These are phyloP conservation scores for Bergia sp. DNA, from an alignment of 92 coral and sea anemone genomes.

Conservation along the genomic window DNA sequence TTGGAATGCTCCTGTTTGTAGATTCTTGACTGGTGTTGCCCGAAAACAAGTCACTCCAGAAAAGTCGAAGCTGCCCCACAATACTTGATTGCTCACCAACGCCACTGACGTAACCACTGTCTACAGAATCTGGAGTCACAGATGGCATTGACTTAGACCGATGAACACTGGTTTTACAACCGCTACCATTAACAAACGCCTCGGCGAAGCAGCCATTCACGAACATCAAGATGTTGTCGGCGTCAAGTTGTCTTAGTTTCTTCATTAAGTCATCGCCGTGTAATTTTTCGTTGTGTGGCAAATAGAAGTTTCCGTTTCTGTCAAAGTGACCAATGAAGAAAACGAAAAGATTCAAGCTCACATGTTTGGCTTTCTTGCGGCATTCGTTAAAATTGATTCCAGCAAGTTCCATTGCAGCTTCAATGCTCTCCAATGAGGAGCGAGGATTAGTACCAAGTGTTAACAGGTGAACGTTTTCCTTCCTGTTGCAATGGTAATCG, in stretches of 20 bases:
- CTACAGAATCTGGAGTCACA: not conserved
- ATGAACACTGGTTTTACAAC: not conserved
- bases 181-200: not conserved
- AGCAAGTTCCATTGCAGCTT: not conserved
- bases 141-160: not conserved
- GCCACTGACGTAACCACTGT: not conserved
- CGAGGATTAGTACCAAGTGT: not conserved
- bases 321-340: conserved; percentile 13
- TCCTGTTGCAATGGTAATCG: not conserved
- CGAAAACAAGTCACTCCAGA: not conserved
- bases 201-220: conserved; percentile 26
- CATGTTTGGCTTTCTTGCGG: not conserved
- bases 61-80: not conserved
- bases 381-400: not conserved
- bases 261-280: not conserved
- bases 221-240: conserved; percentile 2
- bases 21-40: not conserved
- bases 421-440: not conserved
- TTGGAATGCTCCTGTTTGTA: not conserved
- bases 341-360: conserved; percentile 4
- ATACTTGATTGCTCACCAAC: not conserved
- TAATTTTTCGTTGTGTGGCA: not conserved
- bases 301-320: not conserved
- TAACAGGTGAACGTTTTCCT: not conserved
- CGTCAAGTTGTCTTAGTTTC: not conserved